These are phyloP conservation scores for Drosophila ustulata DNA, from an alignment of 2,888 invertebrate genomes.

Conservation along the genomic window DNA sequence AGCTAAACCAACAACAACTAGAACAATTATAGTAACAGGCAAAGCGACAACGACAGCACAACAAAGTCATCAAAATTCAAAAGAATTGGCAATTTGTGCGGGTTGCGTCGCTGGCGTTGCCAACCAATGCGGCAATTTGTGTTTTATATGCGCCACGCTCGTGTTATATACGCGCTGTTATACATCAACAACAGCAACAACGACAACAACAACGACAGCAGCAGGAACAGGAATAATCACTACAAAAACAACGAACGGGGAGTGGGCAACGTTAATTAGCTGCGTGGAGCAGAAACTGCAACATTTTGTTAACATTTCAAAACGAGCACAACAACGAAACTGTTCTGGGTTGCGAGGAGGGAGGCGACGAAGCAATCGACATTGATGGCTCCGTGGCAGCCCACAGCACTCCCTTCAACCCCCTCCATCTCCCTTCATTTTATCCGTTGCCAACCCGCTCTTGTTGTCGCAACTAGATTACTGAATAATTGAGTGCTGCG, in stretches of 20 bases:
- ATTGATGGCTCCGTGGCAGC: conserved; percentile 19
- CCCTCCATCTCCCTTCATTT: not conserved
- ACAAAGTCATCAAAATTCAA: conserved; percentile 71
- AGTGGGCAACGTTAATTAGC: conserved; percentile 54
- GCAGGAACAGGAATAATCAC: not conserved
- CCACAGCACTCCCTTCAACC: not conserved
- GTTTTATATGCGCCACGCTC: conserved; percentile 29
- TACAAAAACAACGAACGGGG: conserved; percentile 31
- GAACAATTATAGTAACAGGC: conserved; percentile 10
- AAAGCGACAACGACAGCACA: conserved; percentile 9
- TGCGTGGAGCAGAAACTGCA: conserved; percentile 57
- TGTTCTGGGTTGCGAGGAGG: not conserved
- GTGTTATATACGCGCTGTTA: conserved; percentile 24
- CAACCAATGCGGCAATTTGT: conserved; percentile 55
- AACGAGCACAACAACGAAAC: conserved; percentile 38
- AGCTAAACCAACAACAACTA: conserved; percentile 21
- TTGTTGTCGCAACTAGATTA: conserved; percentile 64
- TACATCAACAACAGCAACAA: conserved; percentile 7
- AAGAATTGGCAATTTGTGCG: conserved; percentile 75
- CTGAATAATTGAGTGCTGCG: conserved; percentile 78
- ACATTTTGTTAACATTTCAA: conserved; percentile 70
- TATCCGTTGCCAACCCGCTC: not conserved
- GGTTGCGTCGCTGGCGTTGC: conserved; percentile 35
- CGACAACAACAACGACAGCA: conserved; percentile 22
- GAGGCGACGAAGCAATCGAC: conserved; percentile 28